These are phyloP conservation scores for Heliconius himera DNA, from an alignment of 1,140 invertebrate species.

Conservation along the genomic window DNA sequence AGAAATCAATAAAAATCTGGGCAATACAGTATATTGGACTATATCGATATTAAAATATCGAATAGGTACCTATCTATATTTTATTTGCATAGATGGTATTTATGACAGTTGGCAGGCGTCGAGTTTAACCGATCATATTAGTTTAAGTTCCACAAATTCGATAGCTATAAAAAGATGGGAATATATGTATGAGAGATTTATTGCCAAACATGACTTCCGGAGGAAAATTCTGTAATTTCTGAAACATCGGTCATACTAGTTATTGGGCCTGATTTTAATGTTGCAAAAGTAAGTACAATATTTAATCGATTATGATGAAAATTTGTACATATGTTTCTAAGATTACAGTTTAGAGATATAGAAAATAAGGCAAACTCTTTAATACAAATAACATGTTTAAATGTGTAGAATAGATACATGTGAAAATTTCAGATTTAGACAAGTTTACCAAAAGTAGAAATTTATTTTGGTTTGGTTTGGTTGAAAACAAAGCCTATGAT, in stretches of 20 bases:
- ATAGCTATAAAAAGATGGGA: neutral
- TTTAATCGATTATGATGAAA: too few relatives aligned
- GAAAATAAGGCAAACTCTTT: too few relatives aligned
- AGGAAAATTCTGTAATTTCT: neutral
- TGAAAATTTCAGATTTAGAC: too few relatives aligned
- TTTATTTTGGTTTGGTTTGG: too few relatives aligned
- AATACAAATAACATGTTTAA: too few relatives aligned
- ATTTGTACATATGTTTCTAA: too few relatives aligned
- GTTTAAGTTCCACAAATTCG: neutral
- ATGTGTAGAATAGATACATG: too few relatives aligned
- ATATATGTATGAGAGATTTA: neutral
- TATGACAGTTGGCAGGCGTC: conserved; percentile 18
- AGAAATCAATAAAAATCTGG: conserved; percentile 15
- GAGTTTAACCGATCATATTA: conserved; percentile 4
- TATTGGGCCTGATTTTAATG: neutral
- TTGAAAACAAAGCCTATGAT: too few relatives aligned
- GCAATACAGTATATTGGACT: conserved; percentile 1
- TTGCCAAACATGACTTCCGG: neutral
- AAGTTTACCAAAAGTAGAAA: too few relatives aligned
- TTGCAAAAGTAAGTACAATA: neutral
- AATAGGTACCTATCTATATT: neutral
- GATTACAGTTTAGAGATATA: too few relatives aligned
- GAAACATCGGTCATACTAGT: neutral
- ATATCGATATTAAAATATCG: conserved; percentile 3
- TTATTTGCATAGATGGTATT: conserved; percentile 11